Conservation (phyloP, 2,888 invertebrate genomes). For the Amphipoea oculea region DNA sequence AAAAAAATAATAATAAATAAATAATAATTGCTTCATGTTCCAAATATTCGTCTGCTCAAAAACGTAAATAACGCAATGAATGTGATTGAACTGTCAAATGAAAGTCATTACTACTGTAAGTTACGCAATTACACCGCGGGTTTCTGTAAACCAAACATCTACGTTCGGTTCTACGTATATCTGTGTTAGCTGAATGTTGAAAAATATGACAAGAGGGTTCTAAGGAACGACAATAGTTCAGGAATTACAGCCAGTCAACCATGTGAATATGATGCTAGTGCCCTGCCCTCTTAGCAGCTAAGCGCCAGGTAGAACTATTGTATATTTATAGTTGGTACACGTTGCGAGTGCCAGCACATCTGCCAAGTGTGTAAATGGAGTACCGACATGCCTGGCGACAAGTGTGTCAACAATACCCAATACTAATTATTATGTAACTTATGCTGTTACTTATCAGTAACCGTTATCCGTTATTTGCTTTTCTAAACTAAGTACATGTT, state of each 20-base stretch:
- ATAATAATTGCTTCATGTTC: background rate
- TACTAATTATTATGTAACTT: constrained; percentile 58
- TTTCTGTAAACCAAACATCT: background rate
- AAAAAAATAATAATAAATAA: too few relatives aligned
- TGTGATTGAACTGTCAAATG: background rate
- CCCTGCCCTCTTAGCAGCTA: constrained; percentile 41
- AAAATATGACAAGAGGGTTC: too few relatives aligned
- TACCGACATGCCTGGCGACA: constrained; percentile 57
- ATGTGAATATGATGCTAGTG: constrained; percentile 18
- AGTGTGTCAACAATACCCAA: constrained; percentile 68
- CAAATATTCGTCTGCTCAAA: background rate
- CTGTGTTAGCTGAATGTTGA: background rate
- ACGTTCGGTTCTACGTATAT: background rate
- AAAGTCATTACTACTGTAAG: background rate
- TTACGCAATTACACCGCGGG: background rate
- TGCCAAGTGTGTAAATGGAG: constrained; percentile 77
- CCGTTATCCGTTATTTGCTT: constrained; percentile 32
- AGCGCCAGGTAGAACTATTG: constrained; percentile 58
- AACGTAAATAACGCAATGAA: too few relatives aligned
- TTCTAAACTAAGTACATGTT: constrained; percentile 12
- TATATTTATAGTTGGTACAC: constrained; percentile 68
- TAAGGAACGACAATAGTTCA: background rate
- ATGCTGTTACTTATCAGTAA: constrained; percentile 46
- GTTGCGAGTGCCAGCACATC: constrained; percentile 69
- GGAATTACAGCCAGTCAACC: background rate